Percentiles rank a stretch among this genome's conserved stretches.
phyloP scores from a whole-genome alignment of 2,888 invertebrate genomes.

The Conops quadrifasciatus region DNA sequence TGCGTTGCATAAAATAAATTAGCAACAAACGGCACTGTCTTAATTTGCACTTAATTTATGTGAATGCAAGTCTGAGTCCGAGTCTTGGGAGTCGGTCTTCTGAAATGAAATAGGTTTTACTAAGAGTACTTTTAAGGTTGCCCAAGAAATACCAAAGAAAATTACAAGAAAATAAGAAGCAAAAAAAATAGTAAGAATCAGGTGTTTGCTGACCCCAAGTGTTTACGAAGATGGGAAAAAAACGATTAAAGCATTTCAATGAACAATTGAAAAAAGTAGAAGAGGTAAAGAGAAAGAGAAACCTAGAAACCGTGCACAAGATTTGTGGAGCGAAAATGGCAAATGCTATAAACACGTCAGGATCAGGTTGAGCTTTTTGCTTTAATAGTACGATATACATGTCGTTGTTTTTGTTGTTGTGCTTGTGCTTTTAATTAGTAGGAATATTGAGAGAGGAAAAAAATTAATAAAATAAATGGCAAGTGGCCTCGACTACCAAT shows the following conservation, averaged over 20 bases:
- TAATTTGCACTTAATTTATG: conserved; percentile 32
- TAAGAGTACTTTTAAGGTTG: background rate
- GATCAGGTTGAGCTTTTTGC: background rate
- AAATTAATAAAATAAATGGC: too few relatives aligned
- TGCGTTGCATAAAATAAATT: conserved; percentile 35
- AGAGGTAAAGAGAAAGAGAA: background rate
- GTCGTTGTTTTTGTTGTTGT: too few relatives aligned
- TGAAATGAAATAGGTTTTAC: background rate
- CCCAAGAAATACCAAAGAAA: background rate
- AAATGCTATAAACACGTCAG: conserved; percentile 11
- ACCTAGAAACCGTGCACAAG: conserved; percentile 10
- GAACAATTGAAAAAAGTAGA: background rate
- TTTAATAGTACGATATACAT: background rate
- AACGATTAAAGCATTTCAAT: background rate
- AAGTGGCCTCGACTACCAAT: too few relatives aligned
- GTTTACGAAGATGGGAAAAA: background rate
- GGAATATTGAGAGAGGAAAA: too few relatives aligned
- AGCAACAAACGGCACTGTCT: conserved; percentile 30
- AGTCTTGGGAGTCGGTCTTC: background rate
- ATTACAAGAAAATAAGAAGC: background rate
- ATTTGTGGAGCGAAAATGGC: background rate
- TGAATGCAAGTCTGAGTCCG: conserved; percentile 1
- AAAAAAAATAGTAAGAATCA: background rate
- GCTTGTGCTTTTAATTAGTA: too few relatives aligned
- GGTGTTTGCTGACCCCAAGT: conserved; percentile 1